Conservation (phyloP, 2,797 vertebrate genomes). For the Centropyge bicolor region DNA sequence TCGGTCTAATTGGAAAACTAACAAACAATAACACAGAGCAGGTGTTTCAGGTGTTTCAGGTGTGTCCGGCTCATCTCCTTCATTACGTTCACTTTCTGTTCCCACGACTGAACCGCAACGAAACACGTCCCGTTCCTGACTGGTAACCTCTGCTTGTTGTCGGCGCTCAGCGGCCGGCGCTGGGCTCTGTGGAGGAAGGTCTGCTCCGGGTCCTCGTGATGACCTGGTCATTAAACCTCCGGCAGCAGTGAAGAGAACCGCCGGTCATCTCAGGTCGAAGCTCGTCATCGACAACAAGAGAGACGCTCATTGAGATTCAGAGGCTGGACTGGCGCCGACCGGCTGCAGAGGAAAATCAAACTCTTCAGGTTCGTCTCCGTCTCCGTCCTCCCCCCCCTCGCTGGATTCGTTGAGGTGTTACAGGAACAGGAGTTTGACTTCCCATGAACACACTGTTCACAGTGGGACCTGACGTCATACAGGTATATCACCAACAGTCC, state of each 20-base stretch:
- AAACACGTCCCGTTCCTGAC: too few species aligned
- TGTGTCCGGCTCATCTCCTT: too few species aligned
- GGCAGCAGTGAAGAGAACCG: neutral
- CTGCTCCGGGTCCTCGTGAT: neutral
- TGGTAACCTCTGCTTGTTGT: too few species aligned
- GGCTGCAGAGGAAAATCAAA: conserved; percentile 3
- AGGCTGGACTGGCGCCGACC: conserved; percentile 9
- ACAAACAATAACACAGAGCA: too few species aligned
- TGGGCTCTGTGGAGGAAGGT: neutral
- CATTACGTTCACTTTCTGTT: too few species aligned
- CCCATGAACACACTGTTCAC: neutral
- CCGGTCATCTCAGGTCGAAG: conserved; percentile 1
- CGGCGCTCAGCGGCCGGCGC: too few species aligned
- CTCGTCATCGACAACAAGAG: neutral
- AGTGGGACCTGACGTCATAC: neutral
- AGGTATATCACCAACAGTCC: too few species aligned
- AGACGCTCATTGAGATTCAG: conserved; percentile 37
- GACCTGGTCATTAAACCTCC: neutral
- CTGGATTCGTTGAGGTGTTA: too few species aligned
- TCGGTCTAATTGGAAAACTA: too few species aligned
- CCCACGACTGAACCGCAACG: too few species aligned
- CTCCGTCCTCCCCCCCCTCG: too few species aligned
- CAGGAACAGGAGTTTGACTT: neutral
- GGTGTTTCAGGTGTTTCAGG: too few species aligned
- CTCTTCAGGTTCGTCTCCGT: conserved; percentile 12